These are phyloP conservation scores for Cettia cetti DNA, from an alignment of 2,113 vertebrate species.

Conservation along the genomic window DNA sequence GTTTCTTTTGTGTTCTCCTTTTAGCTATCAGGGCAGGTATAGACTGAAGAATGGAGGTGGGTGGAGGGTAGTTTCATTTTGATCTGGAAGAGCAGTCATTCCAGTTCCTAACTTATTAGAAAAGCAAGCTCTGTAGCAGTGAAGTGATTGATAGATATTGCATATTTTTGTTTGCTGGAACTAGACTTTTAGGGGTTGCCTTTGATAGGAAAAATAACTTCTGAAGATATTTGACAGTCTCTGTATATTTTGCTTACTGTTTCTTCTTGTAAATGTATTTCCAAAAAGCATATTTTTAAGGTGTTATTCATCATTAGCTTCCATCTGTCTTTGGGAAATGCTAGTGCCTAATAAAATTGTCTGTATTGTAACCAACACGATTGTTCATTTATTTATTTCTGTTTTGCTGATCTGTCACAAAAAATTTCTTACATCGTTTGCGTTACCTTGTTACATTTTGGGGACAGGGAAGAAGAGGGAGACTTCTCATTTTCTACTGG, in stretches of 20 bases:
- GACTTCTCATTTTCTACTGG: not conserved
- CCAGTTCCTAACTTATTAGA: slow-evolving; percentile 20
- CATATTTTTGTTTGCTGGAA: slow-evolving; percentile 8
- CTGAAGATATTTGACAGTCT: not conserved
- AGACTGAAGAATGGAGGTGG: not conserved
- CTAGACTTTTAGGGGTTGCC: not conserved
- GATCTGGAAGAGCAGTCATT: slow-evolving; percentile 27
- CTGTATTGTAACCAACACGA: rapidly evolving
- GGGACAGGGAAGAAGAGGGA: not conserved
- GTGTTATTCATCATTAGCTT: not conserved
- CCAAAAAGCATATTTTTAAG: not conserved
- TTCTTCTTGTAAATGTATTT: not conserved
- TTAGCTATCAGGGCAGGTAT: not conserved
- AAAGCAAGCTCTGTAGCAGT: not conserved
- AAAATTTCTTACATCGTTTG: not conserved
- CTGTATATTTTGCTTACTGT: not conserved
- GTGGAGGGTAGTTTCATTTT: not conserved
- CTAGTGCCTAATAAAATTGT: not conserved
- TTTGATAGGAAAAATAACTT: not conserved
- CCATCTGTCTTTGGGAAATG: not conserved
- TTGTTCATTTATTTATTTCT: not conserved
- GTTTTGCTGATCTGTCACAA: not conserved
- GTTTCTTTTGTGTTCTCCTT: not conserved
- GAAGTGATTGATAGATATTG: slow-evolving; percentile 18
- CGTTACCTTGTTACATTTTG: not conserved